These are phyloP conservation scores for Sialia sialis DNA, from an alignment of 2,113 vertebrate species.

Conservation along the genomic window DNA sequence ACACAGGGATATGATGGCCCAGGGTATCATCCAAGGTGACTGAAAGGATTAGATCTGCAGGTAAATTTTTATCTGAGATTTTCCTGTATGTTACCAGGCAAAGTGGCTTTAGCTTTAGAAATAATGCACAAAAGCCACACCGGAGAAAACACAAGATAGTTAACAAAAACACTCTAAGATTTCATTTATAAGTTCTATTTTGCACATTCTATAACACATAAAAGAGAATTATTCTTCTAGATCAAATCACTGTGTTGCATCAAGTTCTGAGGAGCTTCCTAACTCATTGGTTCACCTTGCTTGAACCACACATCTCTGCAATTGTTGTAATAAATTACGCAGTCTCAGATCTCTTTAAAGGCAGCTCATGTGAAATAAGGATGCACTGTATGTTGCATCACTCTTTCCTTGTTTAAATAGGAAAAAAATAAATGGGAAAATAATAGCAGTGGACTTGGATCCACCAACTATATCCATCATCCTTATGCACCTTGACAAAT, in stretches of 20 bases:
- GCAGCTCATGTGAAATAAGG: background rate
- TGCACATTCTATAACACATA: background rate
- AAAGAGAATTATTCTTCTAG: background rate
- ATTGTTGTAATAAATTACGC: background rate
- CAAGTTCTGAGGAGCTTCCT: background rate
- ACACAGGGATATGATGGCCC: background rate
- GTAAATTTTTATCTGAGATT: background rate
- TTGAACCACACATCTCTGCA: background rate
- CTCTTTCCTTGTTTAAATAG: background rate
- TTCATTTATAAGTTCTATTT: background rate
- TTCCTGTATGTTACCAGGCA: background rate
- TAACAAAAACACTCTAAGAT: background rate
- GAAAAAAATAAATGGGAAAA: background rate
- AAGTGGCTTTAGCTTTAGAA: background rate
- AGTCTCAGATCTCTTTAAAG: background rate
- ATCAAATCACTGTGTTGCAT: background rate
- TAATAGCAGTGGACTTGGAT: background rate
- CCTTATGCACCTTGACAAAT: background rate
- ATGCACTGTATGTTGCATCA: background rate
- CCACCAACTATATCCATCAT: background rate
- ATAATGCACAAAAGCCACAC: background rate
- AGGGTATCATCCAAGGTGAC: background rate
- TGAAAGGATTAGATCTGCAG: background rate
- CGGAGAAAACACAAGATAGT: background rate
- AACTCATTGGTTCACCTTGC: background rate